Conservation (phyloP, 2,888 invertebrate species). For the Cryptophagus acutangulus region DNA sequence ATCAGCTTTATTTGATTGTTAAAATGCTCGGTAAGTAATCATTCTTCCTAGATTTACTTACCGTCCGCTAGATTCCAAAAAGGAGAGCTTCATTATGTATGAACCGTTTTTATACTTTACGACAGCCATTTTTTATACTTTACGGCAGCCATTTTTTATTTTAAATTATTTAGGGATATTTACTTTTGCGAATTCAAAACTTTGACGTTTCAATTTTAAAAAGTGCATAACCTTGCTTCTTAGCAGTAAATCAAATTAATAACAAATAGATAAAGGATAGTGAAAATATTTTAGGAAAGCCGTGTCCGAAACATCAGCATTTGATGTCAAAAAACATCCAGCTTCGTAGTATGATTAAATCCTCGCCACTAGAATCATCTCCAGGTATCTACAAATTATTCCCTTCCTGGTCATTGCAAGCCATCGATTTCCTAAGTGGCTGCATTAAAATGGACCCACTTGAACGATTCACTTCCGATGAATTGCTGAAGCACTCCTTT, state of each 20-base stretch:
- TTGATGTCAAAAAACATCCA: slow-evolving; percentile 48
- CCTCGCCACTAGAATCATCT: slow-evolving; percentile 25
- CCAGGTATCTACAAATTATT: slow-evolving; percentile 43
- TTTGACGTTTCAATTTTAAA: too few species aligned
- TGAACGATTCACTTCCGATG: slow-evolving; percentile 57
- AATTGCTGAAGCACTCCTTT: slow-evolving; percentile 61
- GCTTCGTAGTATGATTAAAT: slow-evolving; percentile 45
- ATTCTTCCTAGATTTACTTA: too few species aligned
- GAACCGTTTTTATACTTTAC: not conserved
- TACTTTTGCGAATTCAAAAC: too few species aligned
- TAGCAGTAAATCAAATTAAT: too few species aligned
- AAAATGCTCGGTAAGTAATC: slow-evolving; percentile 64
- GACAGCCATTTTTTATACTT: too few species aligned
- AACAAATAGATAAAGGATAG: too few species aligned
- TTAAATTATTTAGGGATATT: too few species aligned
- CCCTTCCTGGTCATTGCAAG: slow-evolving; percentile 46
- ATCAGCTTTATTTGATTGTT: slow-evolving; percentile 78
- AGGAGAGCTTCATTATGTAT: not conserved
- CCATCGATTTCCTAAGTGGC: slow-evolving; percentile 48
- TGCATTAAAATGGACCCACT: slow-evolving; percentile 63
- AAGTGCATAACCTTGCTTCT: too few species aligned
- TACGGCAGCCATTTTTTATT: too few species aligned
- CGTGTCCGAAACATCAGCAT: slow-evolving; percentile 48
- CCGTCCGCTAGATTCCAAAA: not conserved
- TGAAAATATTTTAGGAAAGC: slow-evolving; percentile 46